Conservation (phyloP, 1,140 invertebrate genomes). For the Calliphora vicina region DNA sequence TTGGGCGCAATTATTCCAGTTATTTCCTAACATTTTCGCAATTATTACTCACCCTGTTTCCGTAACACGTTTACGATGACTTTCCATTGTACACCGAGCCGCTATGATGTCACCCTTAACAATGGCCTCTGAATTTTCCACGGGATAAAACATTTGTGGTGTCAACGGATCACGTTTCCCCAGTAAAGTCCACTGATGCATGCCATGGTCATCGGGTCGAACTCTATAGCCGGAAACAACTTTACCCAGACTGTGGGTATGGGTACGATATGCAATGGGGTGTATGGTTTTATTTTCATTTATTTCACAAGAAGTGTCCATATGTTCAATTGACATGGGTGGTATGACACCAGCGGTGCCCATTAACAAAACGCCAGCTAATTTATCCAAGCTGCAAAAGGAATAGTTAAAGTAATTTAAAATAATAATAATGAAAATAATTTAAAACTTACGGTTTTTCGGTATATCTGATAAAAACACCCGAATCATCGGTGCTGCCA, state of each 20-base stretch:
- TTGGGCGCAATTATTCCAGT: too few species aligned
- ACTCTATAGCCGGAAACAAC: conserved; percentile 90
- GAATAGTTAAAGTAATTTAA: neutral
- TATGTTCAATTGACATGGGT: conserved; percentile 76
- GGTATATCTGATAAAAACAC: conserved; percentile 81
- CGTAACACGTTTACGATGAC: conserved; percentile 70
- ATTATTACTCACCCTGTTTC: conserved; percentile 79
- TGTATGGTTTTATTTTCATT: conserved; percentile 84
- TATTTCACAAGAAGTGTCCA: conserved; percentile 88
- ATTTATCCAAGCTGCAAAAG: conserved; percentile 70
- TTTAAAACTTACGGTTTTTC: conserved; percentile 70
- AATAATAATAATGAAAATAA: neutral
- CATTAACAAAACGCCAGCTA: conserved; percentile 87
- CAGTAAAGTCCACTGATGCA: conserved; percentile 80
- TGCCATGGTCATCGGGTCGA: conserved; percentile 66
- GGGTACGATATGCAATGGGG: conserved; percentile 94
- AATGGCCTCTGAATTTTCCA: conserved; percentile 71
- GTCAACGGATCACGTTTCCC: conserved; percentile 91
- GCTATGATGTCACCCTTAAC: conserved; percentile 79
- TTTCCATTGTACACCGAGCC: conserved; percentile 91
- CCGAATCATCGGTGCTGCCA: conserved; percentile 81
- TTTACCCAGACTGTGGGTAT: conserved; percentile 88
- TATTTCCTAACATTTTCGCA: too few species aligned
- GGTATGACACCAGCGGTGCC: conserved; percentile 83
- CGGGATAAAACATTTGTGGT: conserved; percentile 96